Evolutionary conservation across 2,113 vertebrate genomes (phyloP).

Genomic region (Thamnophis sirtalis): DNA sequence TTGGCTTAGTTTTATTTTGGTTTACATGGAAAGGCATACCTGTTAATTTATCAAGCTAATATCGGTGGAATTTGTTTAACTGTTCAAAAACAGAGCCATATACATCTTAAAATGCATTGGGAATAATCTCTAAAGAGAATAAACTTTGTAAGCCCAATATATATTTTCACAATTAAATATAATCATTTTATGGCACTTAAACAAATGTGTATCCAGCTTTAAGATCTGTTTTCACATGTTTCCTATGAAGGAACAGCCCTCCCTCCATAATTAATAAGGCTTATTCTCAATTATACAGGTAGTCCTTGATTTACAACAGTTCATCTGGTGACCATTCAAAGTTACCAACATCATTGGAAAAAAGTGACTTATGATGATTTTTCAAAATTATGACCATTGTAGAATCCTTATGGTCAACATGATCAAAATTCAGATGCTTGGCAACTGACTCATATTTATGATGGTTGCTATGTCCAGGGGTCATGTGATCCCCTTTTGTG

Average conservation of each 20-base stretch:
- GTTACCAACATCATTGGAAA: not conserved
- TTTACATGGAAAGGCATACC: not conserved
- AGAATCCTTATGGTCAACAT: not conserved
- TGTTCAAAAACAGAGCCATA: not conserved
- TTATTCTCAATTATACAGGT: not conserved
- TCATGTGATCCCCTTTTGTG: not conserved
- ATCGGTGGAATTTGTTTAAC: constrained; percentile 43
- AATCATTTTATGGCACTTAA: not conserved
- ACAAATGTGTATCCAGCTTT: not conserved
- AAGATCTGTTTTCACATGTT: not conserved
- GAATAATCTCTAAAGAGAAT: not conserved
- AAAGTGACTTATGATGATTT: not conserved
- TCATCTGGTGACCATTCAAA: not conserved
- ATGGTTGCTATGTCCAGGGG: not conserved
- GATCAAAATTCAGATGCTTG: not conserved
- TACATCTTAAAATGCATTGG: not conserved
- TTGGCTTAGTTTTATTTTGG: not conserved
- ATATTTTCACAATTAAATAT: not conserved
- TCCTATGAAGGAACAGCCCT: not conserved
- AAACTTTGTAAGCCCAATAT: not conserved
- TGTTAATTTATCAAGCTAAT: constrained; percentile 19
- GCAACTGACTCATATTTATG: not conserved
- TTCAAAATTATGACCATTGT: not conserved
- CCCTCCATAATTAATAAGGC: not conserved
- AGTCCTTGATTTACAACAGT: not conserved